Base-by-base conservation (phyloP, 2,888 invertebrate species). In the Diarsia rubi region DNA sequence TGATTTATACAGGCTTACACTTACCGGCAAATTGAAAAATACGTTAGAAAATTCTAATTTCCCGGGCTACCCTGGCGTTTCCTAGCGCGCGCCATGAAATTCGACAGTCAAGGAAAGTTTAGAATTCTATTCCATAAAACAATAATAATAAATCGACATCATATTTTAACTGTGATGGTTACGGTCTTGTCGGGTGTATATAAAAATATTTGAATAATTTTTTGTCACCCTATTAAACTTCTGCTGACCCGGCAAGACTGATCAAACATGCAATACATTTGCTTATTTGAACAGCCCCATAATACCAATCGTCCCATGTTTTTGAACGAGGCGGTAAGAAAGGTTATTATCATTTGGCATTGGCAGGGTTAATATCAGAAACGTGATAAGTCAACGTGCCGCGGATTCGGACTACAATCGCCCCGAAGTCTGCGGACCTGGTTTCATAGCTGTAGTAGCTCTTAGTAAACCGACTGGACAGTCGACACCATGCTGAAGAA, bases 341-440 rank as follows among this genome's bases (percentile, higher is more conserved):
- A 79, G 63, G 79, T 78, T 68, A 68, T 65, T 62, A 74, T 75
- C 31, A 54, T 83, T 80, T 69, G 49, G 42, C 59, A 83, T 80
- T 69, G 73, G 59, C 52, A 70, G 52, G 66, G 12, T 60, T 79
- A 60, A 60, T 71, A 83, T 59, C 83, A 57, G 52, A 67, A 67
- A 63, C 59, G 57, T 59, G 83, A 67, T 64, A 62, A 37, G 14
- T 65, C 78, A 24, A 19, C 82, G 63, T 67, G 78, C 31, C 68
- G 75, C 62, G 63, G 63, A 5, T 19, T 64, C 27, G 49, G 82
- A 69, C 66, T 31, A 44, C 62, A 57, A 27, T 78, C 83, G 47
- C 45, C 47, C 47, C 59, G 72, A 77, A 49, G 63, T 68, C 83
- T 70, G 52, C 52, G 44, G 24, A 57, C 42, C 8, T 67, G 63